Percentiles rank a stretch among this genome's conserved stretches.
phyloP scores from a whole-genome alignment of 2,113 vertebrate genomes.

The Plectropomus leopardus region DNA sequence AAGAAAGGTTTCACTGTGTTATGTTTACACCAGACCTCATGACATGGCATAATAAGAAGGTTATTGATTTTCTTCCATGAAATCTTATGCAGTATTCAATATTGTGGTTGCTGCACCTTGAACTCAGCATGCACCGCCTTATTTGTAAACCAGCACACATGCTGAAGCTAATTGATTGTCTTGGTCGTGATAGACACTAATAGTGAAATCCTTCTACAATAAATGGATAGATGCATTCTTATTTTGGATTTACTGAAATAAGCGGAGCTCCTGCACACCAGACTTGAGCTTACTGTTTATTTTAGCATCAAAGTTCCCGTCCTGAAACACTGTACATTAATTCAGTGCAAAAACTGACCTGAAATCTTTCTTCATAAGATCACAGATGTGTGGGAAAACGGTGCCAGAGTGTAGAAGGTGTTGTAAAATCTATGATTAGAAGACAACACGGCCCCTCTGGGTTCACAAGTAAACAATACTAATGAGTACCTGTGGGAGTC shows the following conservation, averaged over 20 bases:
- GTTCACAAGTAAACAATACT: conserved; percentile 74
- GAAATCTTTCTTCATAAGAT: conserved; percentile 53
- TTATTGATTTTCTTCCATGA: conserved; percentile 63
- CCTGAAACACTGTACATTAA: conserved; percentile 4
- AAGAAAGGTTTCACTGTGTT: conserved; percentile 1
- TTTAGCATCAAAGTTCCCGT: conserved; percentile 8
- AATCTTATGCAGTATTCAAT: conserved; percentile 55
- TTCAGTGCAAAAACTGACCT: conserved; percentile 35
- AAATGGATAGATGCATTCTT: background rate
- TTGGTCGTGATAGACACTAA: conserved; percentile 6
- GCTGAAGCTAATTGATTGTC: conserved; percentile 27
- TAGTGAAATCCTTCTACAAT: background rate
- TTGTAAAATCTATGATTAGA: conserved; percentile 73
- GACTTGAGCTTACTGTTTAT: conserved; percentile 4
- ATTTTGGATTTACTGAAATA: conserved; percentile 1
- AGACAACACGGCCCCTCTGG: conserved; percentile 59
- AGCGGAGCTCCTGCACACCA: background rate
- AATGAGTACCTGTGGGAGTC: conserved; percentile 78
- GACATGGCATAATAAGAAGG: conserved; percentile 47
- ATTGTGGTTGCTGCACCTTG: conserved; percentile 54
- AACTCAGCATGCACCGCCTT: conserved; percentile 19
- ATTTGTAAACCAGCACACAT: conserved; percentile 26
- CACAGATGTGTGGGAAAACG: conserved; percentile 56
- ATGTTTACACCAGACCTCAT: conserved; percentile 40
- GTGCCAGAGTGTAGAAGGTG: conserved; percentile 44